These are phyloP conservation scores for Hippolais icterina DNA, from an alignment of 2,113 vertebrate species.

Conservation along the genomic window DNA sequence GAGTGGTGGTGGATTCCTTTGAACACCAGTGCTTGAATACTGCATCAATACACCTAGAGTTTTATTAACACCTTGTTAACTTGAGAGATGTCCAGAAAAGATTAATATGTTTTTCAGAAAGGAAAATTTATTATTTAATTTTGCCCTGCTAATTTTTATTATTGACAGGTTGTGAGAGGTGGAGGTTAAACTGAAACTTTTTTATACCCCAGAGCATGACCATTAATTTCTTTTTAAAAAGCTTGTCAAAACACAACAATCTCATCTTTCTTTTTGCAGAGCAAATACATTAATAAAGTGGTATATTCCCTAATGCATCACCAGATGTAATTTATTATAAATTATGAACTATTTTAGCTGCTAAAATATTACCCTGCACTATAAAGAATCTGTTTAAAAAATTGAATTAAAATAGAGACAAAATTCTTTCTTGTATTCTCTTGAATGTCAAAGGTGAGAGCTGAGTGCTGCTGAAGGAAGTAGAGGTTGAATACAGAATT, in stretches of 20 bases:
- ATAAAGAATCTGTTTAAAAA: not conserved
- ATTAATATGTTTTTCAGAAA: slow-evolving; percentile 58
- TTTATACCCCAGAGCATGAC: slow-evolving; percentile 7
- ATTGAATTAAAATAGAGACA: not conserved
- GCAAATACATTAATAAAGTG: not conserved
- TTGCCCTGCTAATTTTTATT: slow-evolving; percentile 63
- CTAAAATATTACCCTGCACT: not conserved
- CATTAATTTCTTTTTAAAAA: slow-evolving; percentile 10
- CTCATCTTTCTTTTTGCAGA: not conserved
- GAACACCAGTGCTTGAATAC: slow-evolving; percentile 57
- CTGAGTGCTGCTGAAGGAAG: not conserved
- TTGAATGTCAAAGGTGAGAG: not conserved
- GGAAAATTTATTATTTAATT: slow-evolving; percentile 65
- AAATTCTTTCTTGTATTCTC: not conserved
- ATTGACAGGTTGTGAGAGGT: slow-evolving; percentile 52
- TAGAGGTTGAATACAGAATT: not conserved
- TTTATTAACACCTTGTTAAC: slow-evolving; percentile 80
- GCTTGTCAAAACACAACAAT: not conserved
- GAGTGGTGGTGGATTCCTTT: slow-evolving; percentile 19
- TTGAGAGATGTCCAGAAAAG: slow-evolving; percentile 76
- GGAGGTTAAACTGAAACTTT: slow-evolving; percentile 33
- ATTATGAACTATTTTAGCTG: not conserved
- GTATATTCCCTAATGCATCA: not conserved
- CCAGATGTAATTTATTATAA: not conserved
- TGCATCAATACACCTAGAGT: slow-evolving; percentile 43